A percentile compares a stretch with the other conserved stretches of the same genome.
Evolutionary conservation across 2,888 invertebrate genomes (phyloP).

Genomic region (Drosophila subsilvestris): DNA sequence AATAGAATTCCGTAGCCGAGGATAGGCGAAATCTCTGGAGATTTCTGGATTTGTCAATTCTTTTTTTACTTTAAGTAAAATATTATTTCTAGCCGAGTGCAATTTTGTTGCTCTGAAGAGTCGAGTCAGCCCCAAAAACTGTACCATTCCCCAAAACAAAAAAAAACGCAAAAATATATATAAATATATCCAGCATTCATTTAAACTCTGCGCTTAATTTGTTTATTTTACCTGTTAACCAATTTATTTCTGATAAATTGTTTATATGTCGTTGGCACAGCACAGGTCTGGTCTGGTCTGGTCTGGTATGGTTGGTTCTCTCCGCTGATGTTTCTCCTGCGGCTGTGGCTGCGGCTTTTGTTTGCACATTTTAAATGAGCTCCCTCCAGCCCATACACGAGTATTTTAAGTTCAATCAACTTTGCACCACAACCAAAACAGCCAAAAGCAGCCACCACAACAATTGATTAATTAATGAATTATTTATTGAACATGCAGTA

Average conservation of each 20-base stretch:
- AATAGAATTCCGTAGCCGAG: no score
- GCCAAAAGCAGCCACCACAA: constrained; percentile 41
- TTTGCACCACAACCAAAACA: constrained; percentile 61
- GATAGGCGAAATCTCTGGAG: no score
- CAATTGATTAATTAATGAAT: constrained; percentile 72
- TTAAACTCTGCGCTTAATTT: constrained; percentile 67
- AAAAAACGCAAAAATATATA: constrained; percentile 22
- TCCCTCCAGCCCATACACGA: constrained; percentile 16
- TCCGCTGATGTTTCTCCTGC: constrained; percentile 38
- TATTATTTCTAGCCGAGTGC: no score
- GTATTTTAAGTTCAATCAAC: constrained; percentile 70
- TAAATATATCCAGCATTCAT: constrained; percentile 55
- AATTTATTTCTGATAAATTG: constrained; percentile 73
- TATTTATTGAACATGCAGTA: constrained; percentile 56
- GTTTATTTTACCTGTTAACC: constrained; percentile 77
- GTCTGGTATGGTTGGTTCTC: constrained; percentile 56
- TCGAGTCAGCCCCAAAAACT: no score
- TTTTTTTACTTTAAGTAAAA: no score
- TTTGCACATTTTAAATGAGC: constrained; percentile 64
- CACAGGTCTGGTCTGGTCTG: constrained; percentile 45
- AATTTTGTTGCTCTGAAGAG: no score
- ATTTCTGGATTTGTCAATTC: no score
- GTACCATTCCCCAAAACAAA: neutral
- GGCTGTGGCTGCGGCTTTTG: constrained; percentile 35
- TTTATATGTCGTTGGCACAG: constrained; percentile 62